Base-by-base conservation (phyloP, 2,113 vertebrate genomes). In the Anguilla japonica region DNA sequence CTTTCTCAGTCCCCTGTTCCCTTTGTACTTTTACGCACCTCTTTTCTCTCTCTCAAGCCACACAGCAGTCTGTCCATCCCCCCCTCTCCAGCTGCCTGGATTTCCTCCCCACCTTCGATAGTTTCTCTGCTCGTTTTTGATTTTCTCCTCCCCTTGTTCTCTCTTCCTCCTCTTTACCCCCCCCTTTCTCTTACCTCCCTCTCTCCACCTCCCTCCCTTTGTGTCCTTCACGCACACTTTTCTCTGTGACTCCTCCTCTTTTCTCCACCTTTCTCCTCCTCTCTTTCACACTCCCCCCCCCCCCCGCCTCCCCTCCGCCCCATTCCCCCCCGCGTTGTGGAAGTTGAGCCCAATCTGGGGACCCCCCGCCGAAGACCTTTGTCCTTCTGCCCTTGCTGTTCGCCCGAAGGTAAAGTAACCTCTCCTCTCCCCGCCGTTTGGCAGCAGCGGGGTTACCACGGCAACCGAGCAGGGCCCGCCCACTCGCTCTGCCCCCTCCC, bases 361-460 rank as follows among this genome's bases (percentile, higher is more conserved):
- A 97, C 96, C 96, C 97, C 98, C 92, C 97, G 97, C 93, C 98
- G 98, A 96, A 97, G 98, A 98, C 96, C 98, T 92, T 96, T 99
- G 96, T 98, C 97, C 97, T 97, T 99, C 97, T 99, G 98, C 96
- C 97, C 96, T 95, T 99, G 98, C 98, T 99, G 98, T 97, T 96
- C 97, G 96, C 96, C 97, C 89, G 97, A 99, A 99, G 98, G 98
- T 99, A 99, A 99, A 20, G 96, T 98, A 97, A 96, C 94, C 92
- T 94, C 92, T 81, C 43, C 90, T 92, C 91, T 87, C 89, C 87
- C 90, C 90, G 90, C 92, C 83, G 89, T 34, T 92, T 90, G 89
- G 91, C 91, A 91, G 91, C 96, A 93, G 93, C 92, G 53, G 90
- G 93, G 94, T 95, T 96, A 90, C 91, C 41, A 4, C 89, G 94